Evolutionary conservation across 64 coral and sea anemone genomes (phyloP), one percentile per base, ranked within the genome.

Genomic region (Pocillopora damicornis): DNA sequence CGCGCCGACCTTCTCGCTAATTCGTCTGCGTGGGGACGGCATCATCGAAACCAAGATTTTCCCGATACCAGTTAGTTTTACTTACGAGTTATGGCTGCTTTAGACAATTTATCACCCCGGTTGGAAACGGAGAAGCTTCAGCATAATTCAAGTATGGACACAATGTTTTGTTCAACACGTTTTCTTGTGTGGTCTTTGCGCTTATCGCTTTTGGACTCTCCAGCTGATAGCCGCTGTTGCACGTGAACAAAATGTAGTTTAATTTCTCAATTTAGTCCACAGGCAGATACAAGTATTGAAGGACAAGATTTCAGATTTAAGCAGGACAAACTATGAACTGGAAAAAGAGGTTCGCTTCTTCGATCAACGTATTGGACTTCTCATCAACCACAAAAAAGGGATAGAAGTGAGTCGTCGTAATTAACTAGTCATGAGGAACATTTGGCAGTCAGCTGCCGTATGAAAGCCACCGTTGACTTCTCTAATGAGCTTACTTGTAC

Each of bases 321-420:
- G 96, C 82, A 98, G 92, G 87, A 92, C 88, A 72, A 98, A 98
- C 87, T 98, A 95, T 79, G 96, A 98, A 35, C 76, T 98, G 73
- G 96, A 98, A 58, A 91, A 86, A 62, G 93, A 98, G 60, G 96
- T 95, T n/a, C 90, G 91, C 17, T 92, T 95, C 73, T 98, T 98
- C 78, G 96, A 98, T 91, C 93, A 98, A 60, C 88, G 90, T 61
- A 98, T 98, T 36, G 96, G 93, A 9, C 84, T 98, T 15, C 89
- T 98, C 26, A 95, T 98, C 80, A 95, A 95, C 84, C 93, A 98
- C 88, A 88, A 94, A 66, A 98, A 95, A 58, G 84, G 88, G 25
- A 82, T 93, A 72, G 96, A 98, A 88, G 96, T 98, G 64, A 83
- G 94, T 37, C 15, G 15, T 66, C 18, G 9, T 15, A 57, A 59